phyloP scores from a whole-genome alignment of 2,888 invertebrate genomes.

The Adelognathus sp. region DNA sequence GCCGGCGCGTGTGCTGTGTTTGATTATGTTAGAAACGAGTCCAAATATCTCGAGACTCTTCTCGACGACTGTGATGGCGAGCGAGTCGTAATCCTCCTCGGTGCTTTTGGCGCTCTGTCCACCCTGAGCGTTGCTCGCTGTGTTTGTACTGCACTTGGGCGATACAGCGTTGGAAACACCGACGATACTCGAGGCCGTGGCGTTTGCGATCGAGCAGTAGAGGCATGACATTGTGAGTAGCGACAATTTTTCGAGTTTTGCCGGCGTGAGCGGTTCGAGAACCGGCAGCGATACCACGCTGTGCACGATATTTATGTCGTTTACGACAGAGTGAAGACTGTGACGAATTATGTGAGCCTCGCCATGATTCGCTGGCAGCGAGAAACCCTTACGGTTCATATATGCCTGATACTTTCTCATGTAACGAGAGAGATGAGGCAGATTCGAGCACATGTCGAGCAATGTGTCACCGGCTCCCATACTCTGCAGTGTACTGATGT shows the following conservation, averaged over 20 bases:
- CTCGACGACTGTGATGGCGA: conserved; percentile 92
- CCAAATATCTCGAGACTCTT: conserved; percentile 94
- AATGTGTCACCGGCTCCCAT: conserved; percentile 92
- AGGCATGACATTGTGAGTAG: conserved; percentile 92
- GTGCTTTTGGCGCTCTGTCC: conserved; percentile 73
- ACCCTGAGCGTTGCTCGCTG: conserved; percentile 62
- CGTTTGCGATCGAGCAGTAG: conserved; percentile 90
- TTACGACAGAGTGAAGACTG: conserved; percentile 90
- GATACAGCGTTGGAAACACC: conserved; percentile 84
- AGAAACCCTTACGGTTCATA: conserved; percentile 86
- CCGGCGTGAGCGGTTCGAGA: conserved; percentile 92
- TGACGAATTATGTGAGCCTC: conserved; percentile 89
- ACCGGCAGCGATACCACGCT: conserved; percentile 93
- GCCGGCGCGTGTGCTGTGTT: conserved; percentile 92
- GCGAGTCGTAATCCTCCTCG: conserved; percentile 91
- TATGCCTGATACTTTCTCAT: conserved; percentile 85
- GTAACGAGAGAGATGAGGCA: conserved; percentile 87
- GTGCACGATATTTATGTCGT: conserved; percentile 92
- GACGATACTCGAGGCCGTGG: conserved; percentile 84
- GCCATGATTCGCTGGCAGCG: conserved; percentile 86
- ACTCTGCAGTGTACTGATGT: conserved; percentile 89
- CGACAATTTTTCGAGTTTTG: conserved; percentile 91
- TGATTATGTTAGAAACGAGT: conserved; percentile 90
- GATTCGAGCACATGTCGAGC: conserved; percentile 90
- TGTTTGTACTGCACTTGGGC: conserved; percentile 82